phyloP scores from a whole-genome alignment of 1,140 invertebrate species.

The Drosophila murphyi region DNA sequence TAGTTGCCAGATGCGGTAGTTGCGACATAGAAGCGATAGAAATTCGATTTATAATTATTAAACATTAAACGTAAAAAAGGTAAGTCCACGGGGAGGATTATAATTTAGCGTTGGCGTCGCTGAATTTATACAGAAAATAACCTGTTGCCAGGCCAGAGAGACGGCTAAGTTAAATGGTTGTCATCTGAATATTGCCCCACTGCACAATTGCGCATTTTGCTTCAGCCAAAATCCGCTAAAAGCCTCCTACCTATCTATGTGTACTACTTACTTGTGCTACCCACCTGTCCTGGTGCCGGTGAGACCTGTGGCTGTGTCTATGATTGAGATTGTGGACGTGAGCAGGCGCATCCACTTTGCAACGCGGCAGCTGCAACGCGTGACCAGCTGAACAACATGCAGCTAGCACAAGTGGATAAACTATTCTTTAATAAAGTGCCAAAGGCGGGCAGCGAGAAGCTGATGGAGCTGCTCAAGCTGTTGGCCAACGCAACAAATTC shows the following conservation, averaged over 20 bases:
- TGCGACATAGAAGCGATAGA: constrained; percentile 68
- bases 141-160: constrained; percentile 6
- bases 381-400: constrained; percentile 90
- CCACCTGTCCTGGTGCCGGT: constrained; percentile 5
- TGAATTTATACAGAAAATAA: constrained; percentile 34
- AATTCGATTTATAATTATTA: constrained; percentile 71
- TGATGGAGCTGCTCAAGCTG: constrained; percentile 92
- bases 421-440: constrained; percentile 96
- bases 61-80: constrained; percentile 48
- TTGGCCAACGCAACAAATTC: constrained; percentile 90
- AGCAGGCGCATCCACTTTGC: constrained; percentile 58
- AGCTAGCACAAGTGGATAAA: constrained; percentile 88
- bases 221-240: constrained; percentile 56
- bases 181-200: constrained; percentile 22
- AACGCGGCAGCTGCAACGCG: constrained; percentile 68
- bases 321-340: background rate
- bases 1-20: constrained; percentile 53
- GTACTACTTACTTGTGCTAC: constrained; percentile 36
- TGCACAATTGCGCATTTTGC: constrained; percentile 48
- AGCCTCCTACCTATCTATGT: constrained; percentile 33
- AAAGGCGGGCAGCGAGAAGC: constrained; percentile 93
- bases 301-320: constrained; percentile 21
- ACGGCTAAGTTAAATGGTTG: background rate
- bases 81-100: constrained; percentile 66
- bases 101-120: constrained; percentile 55